A percentile compares a stretch with the other conserved stretches of the same genome.
Conservation (phyloP, 2,797 vertebrate species). For the Tapirus indicus region DNA sequence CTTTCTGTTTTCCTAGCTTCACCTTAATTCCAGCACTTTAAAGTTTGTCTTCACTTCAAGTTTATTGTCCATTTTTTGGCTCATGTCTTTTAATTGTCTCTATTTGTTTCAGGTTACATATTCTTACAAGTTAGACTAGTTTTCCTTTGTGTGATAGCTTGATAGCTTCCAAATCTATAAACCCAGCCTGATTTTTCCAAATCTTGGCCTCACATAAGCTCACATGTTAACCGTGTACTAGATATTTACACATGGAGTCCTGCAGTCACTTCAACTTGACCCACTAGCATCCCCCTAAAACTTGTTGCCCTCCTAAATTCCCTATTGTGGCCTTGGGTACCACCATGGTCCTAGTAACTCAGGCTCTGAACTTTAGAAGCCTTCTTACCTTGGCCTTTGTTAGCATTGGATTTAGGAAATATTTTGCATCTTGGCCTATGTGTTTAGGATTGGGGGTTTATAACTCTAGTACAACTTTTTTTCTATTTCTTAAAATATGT, state of each 20-base stretch:
- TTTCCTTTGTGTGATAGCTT: background rate
- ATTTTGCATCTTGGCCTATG: background rate
- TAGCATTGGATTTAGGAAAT: slow-evolving; percentile 13
- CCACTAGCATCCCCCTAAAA: background rate
- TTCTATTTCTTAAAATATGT: background rate
- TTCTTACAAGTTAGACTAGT: background rate
- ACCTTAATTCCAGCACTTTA: background rate
- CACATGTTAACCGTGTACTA: background rate
- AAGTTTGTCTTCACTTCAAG: background rate
- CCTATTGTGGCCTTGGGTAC: background rate
- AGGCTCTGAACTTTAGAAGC: background rate
- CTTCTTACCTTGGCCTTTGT: background rate
- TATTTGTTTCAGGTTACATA: background rate
- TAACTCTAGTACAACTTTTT: background rate
- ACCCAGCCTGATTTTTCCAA: background rate
- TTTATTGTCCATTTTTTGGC: background rate
- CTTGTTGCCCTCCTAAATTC: background rate
- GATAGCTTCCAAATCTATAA: background rate
- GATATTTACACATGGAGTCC: background rate
- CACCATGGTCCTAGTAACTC: background rate
- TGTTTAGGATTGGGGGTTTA: background rate
- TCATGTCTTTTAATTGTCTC: background rate
- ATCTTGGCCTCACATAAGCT: background rate
- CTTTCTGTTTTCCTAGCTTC: background rate
- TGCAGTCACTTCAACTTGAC: background rate